phyloP scores from a whole-genome alignment of 1,140 invertebrate genomes.

The Drosophila serrata region DNA sequence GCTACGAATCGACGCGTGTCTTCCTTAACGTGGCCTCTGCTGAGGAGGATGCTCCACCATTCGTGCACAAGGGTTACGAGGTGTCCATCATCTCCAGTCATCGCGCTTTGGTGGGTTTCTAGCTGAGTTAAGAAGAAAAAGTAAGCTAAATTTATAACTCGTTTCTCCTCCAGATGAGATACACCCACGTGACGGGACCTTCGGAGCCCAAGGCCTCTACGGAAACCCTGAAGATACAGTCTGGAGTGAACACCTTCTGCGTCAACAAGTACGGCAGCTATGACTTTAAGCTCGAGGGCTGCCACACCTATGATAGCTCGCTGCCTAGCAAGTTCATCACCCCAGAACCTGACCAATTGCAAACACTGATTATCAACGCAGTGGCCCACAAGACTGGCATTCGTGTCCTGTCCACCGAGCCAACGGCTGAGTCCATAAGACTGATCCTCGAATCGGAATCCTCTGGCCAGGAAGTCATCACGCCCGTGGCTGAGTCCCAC shows the following conservation, averaged over 20 bases:
- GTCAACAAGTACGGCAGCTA: slow-evolving; percentile 90
- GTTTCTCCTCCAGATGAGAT: slow-evolving; percentile 62
- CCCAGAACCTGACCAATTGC: slow-evolving; percentile 67
- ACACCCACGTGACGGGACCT: slow-evolving; percentile 55
- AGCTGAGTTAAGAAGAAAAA: too few species aligned
- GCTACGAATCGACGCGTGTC: slow-evolving; percentile 90
- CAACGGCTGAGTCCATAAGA: slow-evolving; percentile 80
- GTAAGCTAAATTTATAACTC: too few species aligned
- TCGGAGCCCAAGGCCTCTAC: slow-evolving; percentile 40
- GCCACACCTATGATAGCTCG: slow-evolving; percentile 91
- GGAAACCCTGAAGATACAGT: slow-evolving; percentile 81
- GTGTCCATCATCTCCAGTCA: slow-evolving; percentile 89
- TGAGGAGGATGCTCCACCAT: slow-evolving; percentile 89
- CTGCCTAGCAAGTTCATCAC: slow-evolving; percentile 77
- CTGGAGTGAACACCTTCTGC: slow-evolving; percentile 88
- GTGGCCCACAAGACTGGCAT: slow-evolving; percentile 86
- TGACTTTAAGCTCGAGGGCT: slow-evolving; percentile 91
- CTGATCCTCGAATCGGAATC: slow-evolving; percentile 81
- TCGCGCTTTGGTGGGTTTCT: slow-evolving; percentile 86
- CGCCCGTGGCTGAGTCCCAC: slow-evolving; percentile 76
- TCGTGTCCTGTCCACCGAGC: slow-evolving; percentile 79
- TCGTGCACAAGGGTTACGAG: slow-evolving; percentile 92
- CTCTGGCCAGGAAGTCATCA: slow-evolving; percentile 74
- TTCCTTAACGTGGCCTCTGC: slow-evolving; percentile 89
- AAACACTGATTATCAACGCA: slow-evolving; percentile 82